phyloP scores from a whole-genome alignment of 1,140 invertebrate species.

The Euwallacea similis region DNA sequence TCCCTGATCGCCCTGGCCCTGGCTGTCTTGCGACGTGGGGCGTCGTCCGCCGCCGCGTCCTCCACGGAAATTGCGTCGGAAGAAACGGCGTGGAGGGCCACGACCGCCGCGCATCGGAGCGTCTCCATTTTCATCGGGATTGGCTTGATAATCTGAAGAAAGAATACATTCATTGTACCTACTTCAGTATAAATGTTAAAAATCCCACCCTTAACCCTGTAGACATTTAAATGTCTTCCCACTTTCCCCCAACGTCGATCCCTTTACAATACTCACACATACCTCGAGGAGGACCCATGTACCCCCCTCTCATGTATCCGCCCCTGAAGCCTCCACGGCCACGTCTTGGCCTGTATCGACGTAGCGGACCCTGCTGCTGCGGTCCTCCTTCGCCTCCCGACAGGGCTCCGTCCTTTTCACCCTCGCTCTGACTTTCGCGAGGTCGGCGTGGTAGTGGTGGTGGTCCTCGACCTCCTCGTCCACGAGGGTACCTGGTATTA shows the following conservation, averaged over 20 bases:
- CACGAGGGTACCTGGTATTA: slow-evolving; percentile 24
- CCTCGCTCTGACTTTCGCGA: slow-evolving; percentile 35
- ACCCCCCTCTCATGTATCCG: slow-evolving; percentile 48
- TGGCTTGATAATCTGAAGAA: slow-evolving; percentile 43
- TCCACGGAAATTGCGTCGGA: slow-evolving; percentile 65
- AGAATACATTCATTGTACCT: not conserved
- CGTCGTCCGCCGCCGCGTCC: slow-evolving; percentile 60
- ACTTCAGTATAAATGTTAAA: too few species aligned
- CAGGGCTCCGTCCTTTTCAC: slow-evolving; percentile 53
- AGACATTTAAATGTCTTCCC: too few species aligned
- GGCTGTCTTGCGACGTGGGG: slow-evolving; percentile 47
- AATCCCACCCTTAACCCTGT: too few species aligned
- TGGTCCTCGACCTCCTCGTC: slow-evolving; percentile 47
- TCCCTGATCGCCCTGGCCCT: slow-evolving; percentile 41
- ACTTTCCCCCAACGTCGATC: too few species aligned
- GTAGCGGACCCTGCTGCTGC: slow-evolving; percentile 53
- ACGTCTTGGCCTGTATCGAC: slow-evolving; percentile 56
- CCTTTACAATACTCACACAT: slow-evolving; percentile 27
- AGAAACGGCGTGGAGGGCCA: slow-evolving; percentile 64
- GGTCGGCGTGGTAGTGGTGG: slow-evolving; percentile 34
- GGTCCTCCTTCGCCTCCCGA: slow-evolving; percentile 52
- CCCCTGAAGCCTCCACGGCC: slow-evolving; percentile 50
- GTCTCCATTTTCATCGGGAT: slow-evolving; percentile 54
- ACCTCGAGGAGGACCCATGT: slow-evolving; percentile 52
- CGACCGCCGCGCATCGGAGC: slow-evolving; percentile 54